Evolutionary conservation across 2,797 vertebrate genomes (phyloP).

Genomic region (Mormyrops attenuatus): DNA sequence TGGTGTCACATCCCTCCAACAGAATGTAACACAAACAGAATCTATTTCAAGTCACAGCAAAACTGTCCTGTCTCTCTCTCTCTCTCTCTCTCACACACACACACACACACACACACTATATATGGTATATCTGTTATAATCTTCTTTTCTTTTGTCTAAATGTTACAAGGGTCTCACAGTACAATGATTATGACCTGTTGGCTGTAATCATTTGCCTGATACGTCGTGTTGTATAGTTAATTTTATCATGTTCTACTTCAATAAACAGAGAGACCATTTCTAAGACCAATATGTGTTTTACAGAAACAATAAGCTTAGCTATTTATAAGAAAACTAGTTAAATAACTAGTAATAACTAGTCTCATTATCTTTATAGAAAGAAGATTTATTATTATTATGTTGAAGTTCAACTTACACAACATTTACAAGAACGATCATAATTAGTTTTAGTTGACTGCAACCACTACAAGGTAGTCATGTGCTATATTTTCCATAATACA

Average conservation of each 20-base stretch:
- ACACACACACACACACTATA: not conserved
- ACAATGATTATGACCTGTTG: not conserved
- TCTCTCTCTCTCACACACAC: not conserved
- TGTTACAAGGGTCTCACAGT: not conserved
- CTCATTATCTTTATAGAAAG: not conserved
- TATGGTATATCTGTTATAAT: not conserved
- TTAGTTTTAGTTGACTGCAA: not conserved
- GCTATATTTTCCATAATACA: constrained; percentile 1
- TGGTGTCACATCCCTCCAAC: not conserved
- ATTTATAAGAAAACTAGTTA: not conserved
- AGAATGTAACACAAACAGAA: not conserved
- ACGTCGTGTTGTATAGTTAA: not conserved
- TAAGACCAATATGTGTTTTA: not conserved
- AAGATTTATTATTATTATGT: not conserved
- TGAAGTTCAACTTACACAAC: not conserved
- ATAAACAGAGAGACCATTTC: not conserved
- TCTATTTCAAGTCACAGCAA: not conserved
- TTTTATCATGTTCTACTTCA: not conserved
- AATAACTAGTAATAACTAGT: not conserved
- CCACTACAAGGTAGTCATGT: not conserved
- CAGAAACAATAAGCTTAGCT: not conserved
- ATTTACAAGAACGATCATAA: not conserved
- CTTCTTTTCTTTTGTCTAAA: not conserved
- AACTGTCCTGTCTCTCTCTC: not conserved
- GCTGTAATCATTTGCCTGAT: not conserved